A percentile compares a stretch with the other conserved stretches of the same genome.
phyloP scores from a whole-genome alignment of 2,888 invertebrate genomes.

The Sericinus montela region DNA sequence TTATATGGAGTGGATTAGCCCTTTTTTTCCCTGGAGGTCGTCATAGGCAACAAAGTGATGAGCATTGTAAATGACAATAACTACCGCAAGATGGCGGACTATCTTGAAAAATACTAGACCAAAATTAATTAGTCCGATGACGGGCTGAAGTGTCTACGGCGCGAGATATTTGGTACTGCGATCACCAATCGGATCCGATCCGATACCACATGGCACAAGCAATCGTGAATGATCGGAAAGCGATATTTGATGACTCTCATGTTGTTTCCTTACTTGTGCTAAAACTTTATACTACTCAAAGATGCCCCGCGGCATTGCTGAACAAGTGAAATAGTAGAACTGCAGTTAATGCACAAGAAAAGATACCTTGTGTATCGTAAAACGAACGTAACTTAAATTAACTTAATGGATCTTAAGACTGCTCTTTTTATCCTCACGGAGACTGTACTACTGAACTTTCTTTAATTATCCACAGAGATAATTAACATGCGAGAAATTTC shows the following conservation, averaged over 20 bases:
- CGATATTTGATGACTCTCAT: too few relatives aligned
- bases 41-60: too few relatives aligned
- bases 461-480: conserved; percentile 20
- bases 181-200: too few relatives aligned
- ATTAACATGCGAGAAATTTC: conserved; percentile 27
- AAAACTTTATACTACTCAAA: conserved; percentile 9
- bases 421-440: conserved; percentile 27
- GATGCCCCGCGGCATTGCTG: conserved; percentile 12
- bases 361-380: conserved; percentile 28
- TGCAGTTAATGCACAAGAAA: conserved; percentile 30
- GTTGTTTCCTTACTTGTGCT: not conserved
- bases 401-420: conserved; percentile 36
- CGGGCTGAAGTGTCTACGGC: too few relatives aligned
- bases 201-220: too few relatives aligned
- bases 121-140: too few relatives aligned
- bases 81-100: too few relatives aligned
- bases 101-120: too few relatives aligned
- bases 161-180: too few relatives aligned
- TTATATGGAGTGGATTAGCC: conserved; percentile 19
- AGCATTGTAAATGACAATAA: too few relatives aligned
- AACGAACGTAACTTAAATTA: conserved; percentile 37
- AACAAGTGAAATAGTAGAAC: conserved; percentile 22
- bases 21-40: too few relatives aligned
- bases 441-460: conserved; percentile 23
- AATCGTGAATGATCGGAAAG: too few relatives aligned